Base-by-base conservation (phyloP, 2,888 invertebrate species). In the Netelia virgata region DNA sequence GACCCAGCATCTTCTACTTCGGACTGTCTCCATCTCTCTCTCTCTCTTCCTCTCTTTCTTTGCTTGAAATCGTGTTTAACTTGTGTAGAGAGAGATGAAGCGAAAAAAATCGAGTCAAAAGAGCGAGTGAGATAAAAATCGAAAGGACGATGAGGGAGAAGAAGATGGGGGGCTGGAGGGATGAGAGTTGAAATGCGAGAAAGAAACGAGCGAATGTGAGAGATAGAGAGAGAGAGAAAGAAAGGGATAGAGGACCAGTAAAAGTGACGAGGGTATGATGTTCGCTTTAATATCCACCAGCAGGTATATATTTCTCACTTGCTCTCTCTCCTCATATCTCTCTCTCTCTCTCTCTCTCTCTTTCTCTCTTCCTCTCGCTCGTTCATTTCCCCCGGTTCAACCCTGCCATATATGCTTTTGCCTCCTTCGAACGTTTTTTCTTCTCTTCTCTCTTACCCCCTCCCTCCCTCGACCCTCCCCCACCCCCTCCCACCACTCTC, bases 201-300 rank as follows among this genome's bases (percentile, higher is more conserved):
- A 55, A 84, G 55, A 72, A 83, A 86, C 87, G 80, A 83, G 86
- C 84, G 87, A 57, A 63, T 69, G 74, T 83, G 66, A 83, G 63
- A 63, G 41, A 82, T 68, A 76, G 59, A 84, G 81, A 77, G 69
- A 77, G 88, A 88, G 86, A 76, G 85, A 88, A 85, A 76, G 85
- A 88, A 85, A 90, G 85, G 64, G 80, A 86, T 53, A 75, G 68
- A 85, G 70, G 83, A 86, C 82, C 85, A 83, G 91, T 90, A 90
- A 91, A 91, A 92, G 91, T 92, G 93, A 92, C 92, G 92, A 92
- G 92, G 92, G 92, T 93, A 92, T 92, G 92, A 92, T 92, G 93
- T 92, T 93, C 91, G 92, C 91, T 92, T 92, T 92, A 93, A 92
- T 93, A 92, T 92, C 92, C 91, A 92, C 90, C 90, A 90, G 92